phyloP scores from a whole-genome alignment of 2,888 invertebrate species.

The Agriopis marginaria region DNA sequence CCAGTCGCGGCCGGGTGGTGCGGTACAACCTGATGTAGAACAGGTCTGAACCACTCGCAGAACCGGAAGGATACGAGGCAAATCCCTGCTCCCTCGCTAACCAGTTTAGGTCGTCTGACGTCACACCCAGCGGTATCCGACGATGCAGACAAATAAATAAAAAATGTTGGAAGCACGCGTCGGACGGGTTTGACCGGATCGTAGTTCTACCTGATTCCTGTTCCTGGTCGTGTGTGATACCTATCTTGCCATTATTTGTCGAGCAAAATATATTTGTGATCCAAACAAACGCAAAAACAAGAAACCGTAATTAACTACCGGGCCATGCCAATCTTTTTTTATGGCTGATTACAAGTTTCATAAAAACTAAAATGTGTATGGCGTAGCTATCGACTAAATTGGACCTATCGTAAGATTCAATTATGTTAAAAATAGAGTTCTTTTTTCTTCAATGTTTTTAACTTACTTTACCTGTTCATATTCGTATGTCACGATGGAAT shows the following conservation, averaged over 20 bases:
- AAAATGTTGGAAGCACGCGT: slow-evolving; percentile 86
- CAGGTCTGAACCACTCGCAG: slow-evolving; percentile 83
- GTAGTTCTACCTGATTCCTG: slow-evolving; percentile 86
- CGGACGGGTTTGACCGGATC: slow-evolving; percentile 86
- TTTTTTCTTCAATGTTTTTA: too few relatives aligned
- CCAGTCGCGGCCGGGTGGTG: slow-evolving; percentile 63
- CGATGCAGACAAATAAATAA: slow-evolving; percentile 86
- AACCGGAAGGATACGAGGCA: slow-evolving; percentile 86
- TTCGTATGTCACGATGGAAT: neutral
- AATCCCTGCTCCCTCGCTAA: slow-evolving; percentile 86
- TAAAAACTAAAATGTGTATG: neutral
- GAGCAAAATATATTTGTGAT: slow-evolving; percentile 52
- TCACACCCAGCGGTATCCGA: slow-evolving; percentile 85
- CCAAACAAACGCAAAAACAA: slow-evolving; percentile 21
- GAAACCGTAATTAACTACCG: slow-evolving; percentile 5
- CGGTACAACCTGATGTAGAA: slow-evolving; percentile 82
- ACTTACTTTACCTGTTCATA: too few relatives aligned
- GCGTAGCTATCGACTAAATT: too few relatives aligned
- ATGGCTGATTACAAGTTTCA: neutral
- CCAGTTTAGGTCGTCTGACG: slow-evolving; percentile 86
- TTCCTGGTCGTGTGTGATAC: slow-evolving; percentile 80
- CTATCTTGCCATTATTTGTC: slow-evolving; percentile 67
- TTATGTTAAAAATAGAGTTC: neutral
- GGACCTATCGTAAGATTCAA: too few relatives aligned
- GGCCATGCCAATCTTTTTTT: neutral